Evolutionary conservation across 2,113 vertebrate species (phyloP).

Genomic region (Haemorhous mexicanus): DNA sequence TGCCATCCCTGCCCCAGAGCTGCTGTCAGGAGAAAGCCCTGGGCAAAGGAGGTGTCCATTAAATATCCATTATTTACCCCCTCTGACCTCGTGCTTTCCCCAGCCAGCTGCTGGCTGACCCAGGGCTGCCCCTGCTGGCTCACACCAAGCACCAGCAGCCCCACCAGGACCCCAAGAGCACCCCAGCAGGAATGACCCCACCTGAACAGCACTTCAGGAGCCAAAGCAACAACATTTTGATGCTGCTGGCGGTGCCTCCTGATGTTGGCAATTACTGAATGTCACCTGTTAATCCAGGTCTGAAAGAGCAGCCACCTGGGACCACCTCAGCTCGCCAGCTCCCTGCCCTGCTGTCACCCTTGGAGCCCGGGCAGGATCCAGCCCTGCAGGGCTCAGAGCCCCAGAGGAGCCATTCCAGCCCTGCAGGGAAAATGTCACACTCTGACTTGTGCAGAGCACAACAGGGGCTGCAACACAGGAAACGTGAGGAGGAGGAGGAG

Average conservation of each 20-base stretch:
- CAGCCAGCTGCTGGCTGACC: neutral
- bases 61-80: rapidly evolving
- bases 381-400: neutral
- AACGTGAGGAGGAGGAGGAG: neutral
- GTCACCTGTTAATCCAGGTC: neutral
- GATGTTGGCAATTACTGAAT: neutral
- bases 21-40: rapidly evolving
- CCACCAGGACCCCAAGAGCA: neutral
- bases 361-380: rapidly evolving
- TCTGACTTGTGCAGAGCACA: neutral
- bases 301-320: neutral
- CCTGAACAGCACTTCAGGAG: neutral
- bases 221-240: neutral
- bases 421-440: neutral
- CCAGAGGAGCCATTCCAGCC: neutral
- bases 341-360: rapidly evolving
- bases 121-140: rapidly evolving
- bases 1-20: neutral
- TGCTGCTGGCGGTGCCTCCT: neutral
- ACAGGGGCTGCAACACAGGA: neutral
- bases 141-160: neutral
- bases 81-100: rapidly evolving
- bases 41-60: neutral
- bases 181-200: neutral
- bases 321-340: rapidly evolving